Conservation (phyloP, 2,888 invertebrate species). For the Nebria brevicollis region DNA sequence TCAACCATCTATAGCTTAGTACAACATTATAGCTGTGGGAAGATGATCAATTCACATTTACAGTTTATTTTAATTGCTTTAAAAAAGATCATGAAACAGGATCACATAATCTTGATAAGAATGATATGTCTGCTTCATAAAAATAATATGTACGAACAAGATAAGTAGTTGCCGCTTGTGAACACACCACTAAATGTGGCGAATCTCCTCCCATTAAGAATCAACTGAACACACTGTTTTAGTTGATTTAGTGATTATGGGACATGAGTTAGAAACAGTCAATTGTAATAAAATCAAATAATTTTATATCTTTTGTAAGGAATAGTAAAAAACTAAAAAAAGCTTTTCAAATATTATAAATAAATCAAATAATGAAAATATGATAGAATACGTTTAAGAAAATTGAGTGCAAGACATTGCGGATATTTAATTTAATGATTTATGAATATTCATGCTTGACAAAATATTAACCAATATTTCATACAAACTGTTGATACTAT, state of each 20-base stretch:
- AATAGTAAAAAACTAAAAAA: too few relatives aligned
- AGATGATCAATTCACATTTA: background rate
- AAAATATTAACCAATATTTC: background rate
- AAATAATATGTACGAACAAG: background rate
- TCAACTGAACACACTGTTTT: background rate
- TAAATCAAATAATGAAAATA: too few relatives aligned
- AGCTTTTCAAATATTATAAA: too few relatives aligned
- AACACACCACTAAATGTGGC: background rate
- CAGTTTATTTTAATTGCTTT: background rate
- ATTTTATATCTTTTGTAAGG: too few relatives aligned
- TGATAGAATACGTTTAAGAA: too few relatives aligned
- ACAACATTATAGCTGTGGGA: too few relatives aligned
- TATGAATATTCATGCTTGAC: background rate
- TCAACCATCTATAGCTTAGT: too few relatives aligned
- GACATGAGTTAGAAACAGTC: background rate
- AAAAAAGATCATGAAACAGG: background rate
- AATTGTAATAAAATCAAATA: too few relatives aligned
- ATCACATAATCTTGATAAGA: background rate
- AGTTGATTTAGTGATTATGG: background rate
- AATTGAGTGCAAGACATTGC: too few relatives aligned
- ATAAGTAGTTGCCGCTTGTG: background rate
- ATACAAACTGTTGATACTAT: background rate
- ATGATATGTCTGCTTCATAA: background rate
- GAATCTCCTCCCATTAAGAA: background rate
- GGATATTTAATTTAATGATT: background rate